Base-by-base conservation (phyloP, 1,140 invertebrate genomes). In the Contarinia nasturtii region DNA sequence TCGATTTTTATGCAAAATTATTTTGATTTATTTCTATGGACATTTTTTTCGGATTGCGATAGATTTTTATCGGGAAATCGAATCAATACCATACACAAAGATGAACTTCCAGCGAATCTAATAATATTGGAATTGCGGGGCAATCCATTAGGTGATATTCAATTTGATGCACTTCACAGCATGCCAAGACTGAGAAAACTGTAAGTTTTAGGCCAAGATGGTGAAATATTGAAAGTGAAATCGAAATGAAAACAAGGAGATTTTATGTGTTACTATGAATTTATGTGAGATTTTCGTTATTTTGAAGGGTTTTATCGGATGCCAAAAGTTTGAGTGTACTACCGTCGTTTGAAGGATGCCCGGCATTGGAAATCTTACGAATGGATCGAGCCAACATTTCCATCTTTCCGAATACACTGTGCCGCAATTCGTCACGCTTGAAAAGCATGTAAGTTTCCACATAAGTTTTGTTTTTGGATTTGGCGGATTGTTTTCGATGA, bases 371-470 rank as follows among this genome's bases (percentile, higher is more conserved):
- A 59, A 74, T 82, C 42, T 69, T 94, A 44, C 74, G 79, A 51
- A 65, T 88, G 44, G 89, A 93, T 69, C 77, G 88, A 48, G 81
- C 86, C 1, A 77, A 77, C 37, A 70, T 94, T 17, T 61, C 65
- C 12, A 54, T 64, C 2, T 75, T 92, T 47, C 86, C 89, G 8
- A 48, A 60, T 12, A 72, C 79, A 52, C 67, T 94, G n/a, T 95
- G 90, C 63, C 56, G 57, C 19, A 75, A 78, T 49, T 77, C 80
- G 54, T 83, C 82, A 45, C 75, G 74, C 57, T 74, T 94, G 33
- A 82, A 80, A 63, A 86, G 80, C 59, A 66, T 95, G 90, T 94
- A 67, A 79, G 88, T 82, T 8, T n/a, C n/a, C 19, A 12, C 10
- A 5, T 5, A 19, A 18, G 37, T n/a, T n/a, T n/a, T n/a, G 15